These are phyloP conservation scores for Subacronicta megacephala DNA, from an alignment of 2,888 invertebrate species.

Conservation along the genomic window DNA sequence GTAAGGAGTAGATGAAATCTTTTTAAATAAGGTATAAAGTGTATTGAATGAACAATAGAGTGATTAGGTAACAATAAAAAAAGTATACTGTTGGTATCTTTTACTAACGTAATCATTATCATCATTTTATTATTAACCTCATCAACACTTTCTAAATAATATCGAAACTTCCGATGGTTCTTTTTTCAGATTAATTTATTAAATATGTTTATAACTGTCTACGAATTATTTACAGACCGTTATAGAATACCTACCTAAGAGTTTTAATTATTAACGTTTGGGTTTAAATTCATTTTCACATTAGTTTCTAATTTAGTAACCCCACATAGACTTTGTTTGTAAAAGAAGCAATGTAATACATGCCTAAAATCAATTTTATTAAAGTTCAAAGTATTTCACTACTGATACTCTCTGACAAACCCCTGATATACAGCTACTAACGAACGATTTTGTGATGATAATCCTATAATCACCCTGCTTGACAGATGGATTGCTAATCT, in stretches of 20 bases:
- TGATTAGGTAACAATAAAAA: neutral
- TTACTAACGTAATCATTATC: too few relatives aligned
- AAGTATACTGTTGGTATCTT: neutral
- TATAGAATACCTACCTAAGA: neutral
- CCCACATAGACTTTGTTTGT: neutral
- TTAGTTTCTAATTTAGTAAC: neutral
- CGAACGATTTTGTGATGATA: constrained; percentile 31
- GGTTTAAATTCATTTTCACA: neutral
- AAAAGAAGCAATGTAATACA: neutral
- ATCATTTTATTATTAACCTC: too few relatives aligned
- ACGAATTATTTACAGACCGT: too few relatives aligned
- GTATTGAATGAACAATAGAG: neutral
- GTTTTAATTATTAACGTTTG: too few relatives aligned
- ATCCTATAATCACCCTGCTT: constrained; percentile 44
- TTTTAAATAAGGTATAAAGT: neutral
- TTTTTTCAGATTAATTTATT: too few relatives aligned
- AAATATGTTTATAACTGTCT: too few relatives aligned
- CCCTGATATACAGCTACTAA: constrained; percentile 31
- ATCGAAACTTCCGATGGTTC: too few relatives aligned
- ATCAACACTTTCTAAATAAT: too few relatives aligned
- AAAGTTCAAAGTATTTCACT: neutral
- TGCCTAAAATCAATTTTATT: neutral
- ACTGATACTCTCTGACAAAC: neutral
- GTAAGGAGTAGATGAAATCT: neutral
- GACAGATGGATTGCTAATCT: constrained; percentile 49